Percentiles rank a stretch among this genome's conserved stretches.
These are phyloP conservation scores for Petrolisthes manimaculis DNA, from an alignment of 2,888 invertebrate genomes.

Conservation along the genomic window DNA sequence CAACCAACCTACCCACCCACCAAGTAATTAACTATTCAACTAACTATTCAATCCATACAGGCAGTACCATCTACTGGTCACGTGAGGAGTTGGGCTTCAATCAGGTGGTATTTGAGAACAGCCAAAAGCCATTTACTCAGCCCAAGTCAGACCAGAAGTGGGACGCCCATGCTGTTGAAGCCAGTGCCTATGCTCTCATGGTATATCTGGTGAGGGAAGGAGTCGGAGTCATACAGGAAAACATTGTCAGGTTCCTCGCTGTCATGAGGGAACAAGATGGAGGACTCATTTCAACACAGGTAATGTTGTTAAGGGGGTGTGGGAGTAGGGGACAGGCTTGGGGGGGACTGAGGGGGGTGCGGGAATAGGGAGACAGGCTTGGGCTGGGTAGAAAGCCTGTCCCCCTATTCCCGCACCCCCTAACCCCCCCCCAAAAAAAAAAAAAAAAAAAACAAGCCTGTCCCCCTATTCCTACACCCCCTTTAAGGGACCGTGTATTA, in stretches of 20 bases:
- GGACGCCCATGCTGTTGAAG: slow-evolving; percentile 70
- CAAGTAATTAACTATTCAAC: neutral
- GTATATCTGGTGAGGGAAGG: slow-evolving; percentile 69
- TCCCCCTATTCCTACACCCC: too few species aligned
- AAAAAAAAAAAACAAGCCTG: too few species aligned
- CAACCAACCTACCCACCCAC: too few species aligned
- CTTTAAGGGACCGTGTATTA: too few species aligned
- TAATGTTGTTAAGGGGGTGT: slow-evolving; percentile 45
- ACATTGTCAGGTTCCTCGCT: slow-evolving; percentile 68
- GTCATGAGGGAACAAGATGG: slow-evolving; percentile 68
- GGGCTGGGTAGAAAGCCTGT: too few species aligned
- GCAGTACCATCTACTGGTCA: slow-evolving; percentile 66
- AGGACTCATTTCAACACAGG: slow-evolving; percentile 68
- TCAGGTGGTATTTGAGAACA: slow-evolving; percentile 66
- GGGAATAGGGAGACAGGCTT: too few species aligned
- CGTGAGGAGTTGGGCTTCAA: slow-evolving; percentile 62
- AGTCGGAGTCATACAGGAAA: slow-evolving; percentile 67
- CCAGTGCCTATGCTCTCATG: slow-evolving; percentile 72
- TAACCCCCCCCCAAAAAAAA: too few species aligned
- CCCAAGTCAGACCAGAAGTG: slow-evolving; percentile 66
- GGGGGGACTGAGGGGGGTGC: too few species aligned
- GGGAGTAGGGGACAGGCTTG: too few species aligned
- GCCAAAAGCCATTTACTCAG: slow-evolving; percentile 60
- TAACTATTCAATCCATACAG: slow-evolving; percentile 15
- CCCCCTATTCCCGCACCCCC: too few species aligned